Evolutionary conservation across 2,113 vertebrate species (phyloP), one percentile per base, ranked within the genome.

Genomic region (Mola mola): DNA sequence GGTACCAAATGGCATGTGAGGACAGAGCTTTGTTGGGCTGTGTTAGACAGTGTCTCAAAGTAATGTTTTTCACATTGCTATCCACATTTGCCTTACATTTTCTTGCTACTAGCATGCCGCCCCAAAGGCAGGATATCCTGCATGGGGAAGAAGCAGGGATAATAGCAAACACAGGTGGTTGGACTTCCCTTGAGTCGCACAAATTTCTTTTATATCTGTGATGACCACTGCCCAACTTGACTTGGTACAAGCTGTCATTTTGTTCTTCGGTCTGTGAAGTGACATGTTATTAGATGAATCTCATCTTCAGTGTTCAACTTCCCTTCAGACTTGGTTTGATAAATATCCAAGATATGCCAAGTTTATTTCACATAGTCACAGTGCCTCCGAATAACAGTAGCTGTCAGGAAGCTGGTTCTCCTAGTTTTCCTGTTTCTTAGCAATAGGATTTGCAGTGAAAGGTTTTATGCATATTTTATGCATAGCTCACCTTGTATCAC

Each of bases 91-190:
- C 26, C 4, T 59, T 11, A 40, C 6, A 2, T 66, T 59, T 55
- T 24, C 33, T 40, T 56, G n/a, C 33, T 5, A 11, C 21, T 13
- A 3, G 6, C 33, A 44, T 44, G 24, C 22, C 25, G 24, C 66
- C 63, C 50, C 29, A 63, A 72, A 79, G 68, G 77, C 72, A 83
- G 86, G 86, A 88, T 83, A 73, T 90, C 86, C 84, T 83, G 73
- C 25, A 4, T 24, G 34, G 37, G 75, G 63, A 62, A 50, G 65
- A 74, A 16, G 26, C 64, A 65, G 37, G 31, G 1, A 5, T 49
- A 44, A 36, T 46, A 21, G 58, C 63, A 74, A 74, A 75, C 64
- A 53, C 76, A 84, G 81, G 66, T 84, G 84, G 50, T 13, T 31
- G 13, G 66, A 43, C 37, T 69, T 64, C 57, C 61, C 41, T 26